Percentiles rank a stretch among this genome's conserved stretches.
Conservation (phyloP, 2,888 invertebrate species). For the Dicycla oo region DNA sequence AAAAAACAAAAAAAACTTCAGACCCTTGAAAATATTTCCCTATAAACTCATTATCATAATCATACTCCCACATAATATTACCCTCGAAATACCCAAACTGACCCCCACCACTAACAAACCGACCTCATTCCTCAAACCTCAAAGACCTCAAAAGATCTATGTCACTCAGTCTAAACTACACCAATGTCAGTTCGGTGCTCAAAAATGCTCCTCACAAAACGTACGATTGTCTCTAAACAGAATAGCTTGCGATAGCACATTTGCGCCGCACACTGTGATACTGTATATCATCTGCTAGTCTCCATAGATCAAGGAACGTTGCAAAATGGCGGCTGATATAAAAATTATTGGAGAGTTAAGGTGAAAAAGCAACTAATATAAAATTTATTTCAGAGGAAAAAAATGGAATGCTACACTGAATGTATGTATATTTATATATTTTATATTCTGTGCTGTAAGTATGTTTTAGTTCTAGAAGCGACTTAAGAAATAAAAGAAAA, state of each 20-base stretch:
- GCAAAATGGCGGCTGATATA: neutral
- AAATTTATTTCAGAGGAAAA: neutral
- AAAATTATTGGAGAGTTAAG: neutral
- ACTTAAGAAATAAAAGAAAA: no score
- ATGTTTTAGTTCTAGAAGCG: no score
- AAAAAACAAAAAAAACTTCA: no score
- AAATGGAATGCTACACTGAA: neutral
- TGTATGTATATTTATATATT: neutral
- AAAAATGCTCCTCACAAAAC: constrained; percentile 45
- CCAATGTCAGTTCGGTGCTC: constrained; percentile 58
- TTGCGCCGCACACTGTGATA: constrained; percentile 79
- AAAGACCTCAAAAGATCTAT: constrained; percentile 33
- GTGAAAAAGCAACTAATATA: neutral
- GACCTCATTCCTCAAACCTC: neutral
- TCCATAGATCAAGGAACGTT: constrained; percentile 63
- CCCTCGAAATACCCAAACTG: neutral
- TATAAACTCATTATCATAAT: no score
- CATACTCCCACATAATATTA: neutral
- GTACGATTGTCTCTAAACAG: constrained; percentile 77
- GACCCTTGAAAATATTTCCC: no score
- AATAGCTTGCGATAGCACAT: constrained; percentile 81
- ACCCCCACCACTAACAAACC: neutral
- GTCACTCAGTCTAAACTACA: constrained; percentile 28
- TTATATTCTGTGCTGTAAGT: neutral
- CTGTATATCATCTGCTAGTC: constrained; percentile 79